A percentile compares a stretch with the other conserved stretches of the same genome.
Evolutionary conservation across 2,888 invertebrate species (phyloP).

Genomic region (Pristionchus japonicus): DNA sequence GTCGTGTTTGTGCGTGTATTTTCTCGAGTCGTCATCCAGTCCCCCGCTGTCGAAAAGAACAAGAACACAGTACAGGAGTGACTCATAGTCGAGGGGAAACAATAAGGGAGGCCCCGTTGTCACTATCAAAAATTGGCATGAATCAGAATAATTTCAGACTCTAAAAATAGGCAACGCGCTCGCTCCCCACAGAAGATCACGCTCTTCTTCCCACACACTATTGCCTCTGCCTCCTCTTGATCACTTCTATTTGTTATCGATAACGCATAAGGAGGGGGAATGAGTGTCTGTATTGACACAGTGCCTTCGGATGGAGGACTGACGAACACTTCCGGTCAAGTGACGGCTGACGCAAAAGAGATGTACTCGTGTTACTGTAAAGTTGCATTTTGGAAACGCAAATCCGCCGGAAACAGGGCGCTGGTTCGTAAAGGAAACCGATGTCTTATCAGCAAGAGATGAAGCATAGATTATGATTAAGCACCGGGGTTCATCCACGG

Average conservation of each 20-base stretch:
- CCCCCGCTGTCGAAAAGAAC: not conserved
- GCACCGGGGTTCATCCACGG: not conserved
- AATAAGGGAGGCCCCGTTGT: not conserved
- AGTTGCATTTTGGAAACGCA: not conserved
- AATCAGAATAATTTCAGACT: not conserved
- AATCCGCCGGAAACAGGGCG: not conserved
- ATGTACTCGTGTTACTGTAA: no score
- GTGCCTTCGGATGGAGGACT: not conserved
- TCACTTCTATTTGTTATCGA: slow-evolving; percentile 14
- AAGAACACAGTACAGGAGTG: not conserved
- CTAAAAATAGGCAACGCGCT: not conserved
- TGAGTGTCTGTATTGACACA: not conserved
- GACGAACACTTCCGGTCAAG: slow-evolving; percentile 21
- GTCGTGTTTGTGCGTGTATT: not conserved
- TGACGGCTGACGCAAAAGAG: not conserved
- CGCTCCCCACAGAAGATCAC: not conserved
- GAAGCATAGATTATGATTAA: not conserved
- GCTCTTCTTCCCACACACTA: not conserved
- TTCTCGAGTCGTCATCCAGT: not conserved
- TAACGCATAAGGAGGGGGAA: not conserved
- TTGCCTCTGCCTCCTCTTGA: not conserved
- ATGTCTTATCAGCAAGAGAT: not conserved
- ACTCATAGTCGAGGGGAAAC: not conserved
- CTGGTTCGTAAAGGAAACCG: not conserved
- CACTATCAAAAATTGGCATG: not conserved